These are phyloP conservation scores for Trichomalopsis sarcophagae DNA, from an alignment of 1,140 invertebrate genomes.

Conservation along the genomic window DNA sequence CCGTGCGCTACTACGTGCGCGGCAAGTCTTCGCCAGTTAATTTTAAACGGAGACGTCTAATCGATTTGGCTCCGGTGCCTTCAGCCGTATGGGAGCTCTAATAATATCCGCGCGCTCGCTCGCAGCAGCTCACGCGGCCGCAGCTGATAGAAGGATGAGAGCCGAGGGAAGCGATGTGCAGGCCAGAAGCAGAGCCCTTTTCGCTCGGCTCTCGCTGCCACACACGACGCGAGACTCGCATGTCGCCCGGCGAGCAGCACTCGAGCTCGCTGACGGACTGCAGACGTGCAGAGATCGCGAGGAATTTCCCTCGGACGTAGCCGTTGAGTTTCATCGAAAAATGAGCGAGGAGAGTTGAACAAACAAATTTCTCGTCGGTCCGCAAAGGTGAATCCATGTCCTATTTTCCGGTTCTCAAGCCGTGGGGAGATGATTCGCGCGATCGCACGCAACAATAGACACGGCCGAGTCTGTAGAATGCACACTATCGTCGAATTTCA, in stretches of 20 bases:
- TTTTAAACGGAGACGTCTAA: slow-evolving; percentile 66
- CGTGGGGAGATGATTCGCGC: slow-evolving; percentile 60
- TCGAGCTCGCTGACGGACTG: slow-evolving; percentile 43
- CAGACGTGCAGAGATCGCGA: slow-evolving; percentile 47
- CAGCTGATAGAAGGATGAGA: slow-evolving; percentile 38
- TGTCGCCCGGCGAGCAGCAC: slow-evolving; percentile 10
- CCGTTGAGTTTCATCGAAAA: neutral
- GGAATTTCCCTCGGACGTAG: neutral
- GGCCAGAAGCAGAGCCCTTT: slow-evolving; percentile 31
- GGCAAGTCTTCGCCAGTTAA: slow-evolving; percentile 59
- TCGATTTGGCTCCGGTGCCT: slow-evolving; percentile 65
- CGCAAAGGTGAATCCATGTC: slow-evolving; percentile 43
- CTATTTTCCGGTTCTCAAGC: neutral
- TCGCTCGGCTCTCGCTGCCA: slow-evolving; percentile 12
- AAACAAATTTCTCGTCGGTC: slow-evolving; percentile 40
- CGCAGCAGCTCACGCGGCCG: slow-evolving; percentile 2
- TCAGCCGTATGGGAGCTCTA: slow-evolving; percentile 57
- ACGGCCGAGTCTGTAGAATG: slow-evolving; percentile 67
- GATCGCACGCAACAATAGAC: slow-evolving; percentile 63
- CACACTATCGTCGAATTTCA: slow-evolving; percentile 75
- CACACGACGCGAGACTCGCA: slow-evolving; percentile 44
- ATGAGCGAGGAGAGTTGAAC: neutral
- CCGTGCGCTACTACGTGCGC: neutral
- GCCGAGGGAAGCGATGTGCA: neutral
- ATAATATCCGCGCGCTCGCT: slow-evolving; percentile 54